Conservation (phyloP, 2,888 invertebrate species). For the Catotricha subobsoleta region DNA sequence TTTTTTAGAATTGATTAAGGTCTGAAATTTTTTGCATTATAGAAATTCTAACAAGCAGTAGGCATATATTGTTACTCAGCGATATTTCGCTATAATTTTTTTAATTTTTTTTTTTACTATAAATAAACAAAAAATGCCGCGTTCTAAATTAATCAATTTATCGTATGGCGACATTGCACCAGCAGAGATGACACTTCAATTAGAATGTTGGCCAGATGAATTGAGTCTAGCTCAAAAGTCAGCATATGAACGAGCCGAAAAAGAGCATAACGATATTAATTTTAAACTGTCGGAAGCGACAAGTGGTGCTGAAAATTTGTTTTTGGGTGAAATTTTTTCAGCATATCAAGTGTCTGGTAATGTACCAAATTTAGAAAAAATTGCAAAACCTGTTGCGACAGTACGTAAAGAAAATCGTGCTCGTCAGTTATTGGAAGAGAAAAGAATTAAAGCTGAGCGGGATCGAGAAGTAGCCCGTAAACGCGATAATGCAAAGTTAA, state of each 20-base stretch:
- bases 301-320: slow-evolving; percentile 44
- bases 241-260: slow-evolving; percentile 41
- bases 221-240: slow-evolving; percentile 45
- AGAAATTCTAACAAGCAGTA: too few relatives aligned
- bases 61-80: too few relatives aligned
- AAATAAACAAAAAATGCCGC: neutral
- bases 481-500: slow-evolving; percentile 22
- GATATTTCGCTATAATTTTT: too few relatives aligned
- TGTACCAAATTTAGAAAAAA: slow-evolving; percentile 13
- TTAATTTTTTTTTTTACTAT: too few relatives aligned
- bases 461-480: slow-evolving; percentile 22
- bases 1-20: too few relatives aligned
- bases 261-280: slow-evolving; percentile 47
- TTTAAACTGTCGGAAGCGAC: slow-evolving; percentile 39
- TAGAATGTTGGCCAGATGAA: slow-evolving; percentile 57
- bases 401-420: slow-evolving; percentile 15
- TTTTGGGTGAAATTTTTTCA: slow-evolving; percentile 45
- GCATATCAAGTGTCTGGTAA: slow-evolving; percentile 42
- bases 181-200: slow-evolving; percentile 35
- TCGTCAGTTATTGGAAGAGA: slow-evolving; percentile 4
- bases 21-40: too few relatives aligned
- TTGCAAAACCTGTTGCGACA: slow-evolving; percentile 13
- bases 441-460: slow-evolving; percentile 1
- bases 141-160: slow-evolving; percentile 2
- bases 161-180: slow-evolving; percentile 3